Evolutionary conservation across 2,888 invertebrate genomes (phyloP), one percentile per base, ranked within the genome.

Genomic region (Phragmatobia fuliginosa): DNA sequence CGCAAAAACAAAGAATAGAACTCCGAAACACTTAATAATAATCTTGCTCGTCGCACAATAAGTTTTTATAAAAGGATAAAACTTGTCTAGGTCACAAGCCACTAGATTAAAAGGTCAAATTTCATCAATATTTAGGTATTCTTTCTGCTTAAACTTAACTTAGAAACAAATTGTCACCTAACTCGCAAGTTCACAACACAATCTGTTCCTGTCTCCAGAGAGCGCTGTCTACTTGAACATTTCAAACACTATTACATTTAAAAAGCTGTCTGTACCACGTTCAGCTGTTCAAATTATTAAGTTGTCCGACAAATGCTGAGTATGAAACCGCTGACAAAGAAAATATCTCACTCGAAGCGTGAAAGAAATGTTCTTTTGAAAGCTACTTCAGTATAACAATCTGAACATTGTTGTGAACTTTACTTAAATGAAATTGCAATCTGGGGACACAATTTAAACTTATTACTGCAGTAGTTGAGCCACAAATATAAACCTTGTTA

Each of bases 221-320:
- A 49, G 36, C 25, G 28, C 52, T 32, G 10, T 49, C 36, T 11
- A 58, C 38, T 58, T 58, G 31, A 66, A 58, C 41, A 60, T 66
- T 59, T 66, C 66, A 66, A 21, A 60, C 66, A 60, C n/a, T 60
- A 5, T 36, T 33, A 28, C 38, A 31, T 14, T 21, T 41, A 25
- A 52, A 32, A 38, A 58, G 25, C 36, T 32, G 62, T 62, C 25
- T 18, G 38, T 58, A 36, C 36, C 56, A 36, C 25, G 16, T 36
- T 21, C 14, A 65, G 38, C 33, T 49, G 64, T 64, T 33, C 32
- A n/a, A 49, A 52, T 64, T 52, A 52, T 52, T 64, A 63, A 63
- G 25, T 62, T 62, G 63, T 28, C 32, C 21, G 32, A 28, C 16
- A 45, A 45, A 28, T 45, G 21, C 52, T 52, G 31, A 31, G 32